A percentile compares a stretch with the other conserved stretches of the same genome.
Evolutionary conservation across 1,140 invertebrate species (phyloP).

Genomic region (Megalonaias nervosa): DNA sequence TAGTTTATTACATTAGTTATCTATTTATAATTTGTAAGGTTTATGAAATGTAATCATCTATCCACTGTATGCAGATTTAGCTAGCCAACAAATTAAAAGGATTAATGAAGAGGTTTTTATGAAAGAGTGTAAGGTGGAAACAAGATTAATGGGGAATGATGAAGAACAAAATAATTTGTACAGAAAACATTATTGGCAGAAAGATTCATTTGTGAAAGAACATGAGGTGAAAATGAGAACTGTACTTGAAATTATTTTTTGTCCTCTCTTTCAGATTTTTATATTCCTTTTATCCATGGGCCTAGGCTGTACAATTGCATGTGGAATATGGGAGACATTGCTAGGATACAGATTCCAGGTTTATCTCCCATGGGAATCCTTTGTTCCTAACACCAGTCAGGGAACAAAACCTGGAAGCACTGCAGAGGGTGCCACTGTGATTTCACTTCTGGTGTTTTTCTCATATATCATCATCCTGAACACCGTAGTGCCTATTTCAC

Average conservation of each 20-base stretch:
- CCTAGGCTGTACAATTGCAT: conserved; percentile 96
- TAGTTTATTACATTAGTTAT: no score
- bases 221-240: no score
- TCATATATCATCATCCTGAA: conserved; percentile 99
- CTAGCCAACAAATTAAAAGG: no score
- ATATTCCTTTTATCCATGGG: conserved; percentile 98
- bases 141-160: no score
- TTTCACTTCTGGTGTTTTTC: conserved; percentile 97
- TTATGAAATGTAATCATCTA: no score
- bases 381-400: conserved; percentile 80
- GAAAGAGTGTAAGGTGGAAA: no score
- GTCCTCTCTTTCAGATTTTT: conserved; percentile 87
- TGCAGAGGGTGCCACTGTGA: conserved; percentile 88
- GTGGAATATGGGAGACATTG: conserved; percentile 95
- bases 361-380: conserved; percentile 95
- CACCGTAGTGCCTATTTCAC: conserved; percentile 99
- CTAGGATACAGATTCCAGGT: conserved; percentile 85
- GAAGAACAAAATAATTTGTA: no score
- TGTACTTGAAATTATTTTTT: background rate
- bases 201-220: no score
- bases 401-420: conserved; percentile 38
- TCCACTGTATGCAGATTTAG: no score
- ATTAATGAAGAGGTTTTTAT: no score
- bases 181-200: no score
- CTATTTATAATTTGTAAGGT: no score